Evolutionary conservation across 1,140 invertebrate genomes (phyloP).

Genomic region (Brachionus rotundiformis): DNA sequence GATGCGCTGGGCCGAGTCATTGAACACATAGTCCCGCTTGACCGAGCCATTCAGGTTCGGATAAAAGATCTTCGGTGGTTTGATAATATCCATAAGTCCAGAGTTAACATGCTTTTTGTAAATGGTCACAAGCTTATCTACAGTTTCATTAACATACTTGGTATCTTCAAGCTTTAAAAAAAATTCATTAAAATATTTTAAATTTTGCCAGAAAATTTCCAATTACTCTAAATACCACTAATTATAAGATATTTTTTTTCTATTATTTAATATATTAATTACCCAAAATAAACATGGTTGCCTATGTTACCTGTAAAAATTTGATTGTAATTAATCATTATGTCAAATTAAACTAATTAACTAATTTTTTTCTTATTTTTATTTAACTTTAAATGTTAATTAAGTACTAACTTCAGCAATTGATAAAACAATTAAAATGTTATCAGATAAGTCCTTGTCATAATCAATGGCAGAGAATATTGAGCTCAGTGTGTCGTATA

Average conservation of each 20-base stretch:
- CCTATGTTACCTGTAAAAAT: neutral
- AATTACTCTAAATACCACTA: neutral
- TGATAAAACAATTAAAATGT: conserved; percentile 86
- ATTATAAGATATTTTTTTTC: neutral
- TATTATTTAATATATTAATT: neutral
- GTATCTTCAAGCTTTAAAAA: conserved; percentile 61
- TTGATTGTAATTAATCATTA: too few species aligned
- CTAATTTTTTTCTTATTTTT: too few species aligned
- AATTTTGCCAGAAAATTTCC: too few species aligned
- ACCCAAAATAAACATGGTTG: conserved; percentile 64
- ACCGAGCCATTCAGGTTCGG: conserved; percentile 67
- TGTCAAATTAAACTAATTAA: too few species aligned
- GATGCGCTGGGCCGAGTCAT: conserved; percentile 82
- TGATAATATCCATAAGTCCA: conserved; percentile 84
- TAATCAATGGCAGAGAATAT: conserved; percentile 77
- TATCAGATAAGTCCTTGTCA: conserved; percentile 75
- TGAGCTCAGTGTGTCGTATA: conserved; percentile 82
- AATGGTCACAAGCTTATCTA: conserved; percentile 73
- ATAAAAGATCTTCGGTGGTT: conserved; percentile 81
- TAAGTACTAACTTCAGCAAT: conserved; percentile 58
- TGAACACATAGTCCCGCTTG: conserved; percentile 72
- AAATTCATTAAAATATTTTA: conserved; percentile 27
- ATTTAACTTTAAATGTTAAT: too few species aligned
- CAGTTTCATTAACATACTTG: conserved; percentile 59
- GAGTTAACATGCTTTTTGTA: conserved; percentile 72